Conservation (phyloP, 1,140 invertebrate species). For the Ceratina australensis region DNA sequence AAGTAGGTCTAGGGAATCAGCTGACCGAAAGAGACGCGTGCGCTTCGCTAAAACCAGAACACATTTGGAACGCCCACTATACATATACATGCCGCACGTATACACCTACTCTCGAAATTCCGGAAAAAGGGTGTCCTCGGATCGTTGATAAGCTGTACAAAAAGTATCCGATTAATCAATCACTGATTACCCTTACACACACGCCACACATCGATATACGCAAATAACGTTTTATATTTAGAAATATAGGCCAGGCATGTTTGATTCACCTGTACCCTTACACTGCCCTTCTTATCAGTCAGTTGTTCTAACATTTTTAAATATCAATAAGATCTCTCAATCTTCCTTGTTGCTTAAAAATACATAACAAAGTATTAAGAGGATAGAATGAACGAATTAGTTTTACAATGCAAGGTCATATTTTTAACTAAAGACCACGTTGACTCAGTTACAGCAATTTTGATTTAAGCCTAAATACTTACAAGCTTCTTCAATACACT, state of each 20-base stretch:
- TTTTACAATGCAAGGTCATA: too few relatives aligned
- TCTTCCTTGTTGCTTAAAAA: too few relatives aligned
- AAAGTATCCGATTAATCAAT: slow-evolving; percentile 14
- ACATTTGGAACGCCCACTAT: slow-evolving; percentile 56
- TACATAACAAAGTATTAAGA: too few relatives aligned
- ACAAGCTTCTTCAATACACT: neutral
- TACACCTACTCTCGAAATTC: slow-evolving; percentile 35
- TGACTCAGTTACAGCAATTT: too few relatives aligned
- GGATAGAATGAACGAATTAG: too few relatives aligned
- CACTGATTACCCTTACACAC: neutral
- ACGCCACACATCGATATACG: neutral
- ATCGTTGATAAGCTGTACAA: slow-evolving; percentile 13
- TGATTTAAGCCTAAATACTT: too few relatives aligned
- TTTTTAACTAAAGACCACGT: too few relatives aligned
- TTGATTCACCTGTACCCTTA: neutral
- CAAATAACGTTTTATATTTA: slow-evolving; percentile 14
- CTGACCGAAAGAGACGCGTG: slow-evolving; percentile 70
- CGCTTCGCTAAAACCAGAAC: slow-evolving; percentile 53
- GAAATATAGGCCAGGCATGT: slow-evolving; percentile 26
- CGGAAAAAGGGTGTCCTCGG: slow-evolving; percentile 41
- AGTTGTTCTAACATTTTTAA: neutral
- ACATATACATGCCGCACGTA: neutral
- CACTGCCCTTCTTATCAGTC: too few relatives aligned
- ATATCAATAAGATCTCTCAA: too few relatives aligned
- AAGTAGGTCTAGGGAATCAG: slow-evolving; percentile 77